Evolutionary conservation across 2,113 vertebrate genomes (phyloP).

Genomic region (Phaethon lepturus): DNA sequence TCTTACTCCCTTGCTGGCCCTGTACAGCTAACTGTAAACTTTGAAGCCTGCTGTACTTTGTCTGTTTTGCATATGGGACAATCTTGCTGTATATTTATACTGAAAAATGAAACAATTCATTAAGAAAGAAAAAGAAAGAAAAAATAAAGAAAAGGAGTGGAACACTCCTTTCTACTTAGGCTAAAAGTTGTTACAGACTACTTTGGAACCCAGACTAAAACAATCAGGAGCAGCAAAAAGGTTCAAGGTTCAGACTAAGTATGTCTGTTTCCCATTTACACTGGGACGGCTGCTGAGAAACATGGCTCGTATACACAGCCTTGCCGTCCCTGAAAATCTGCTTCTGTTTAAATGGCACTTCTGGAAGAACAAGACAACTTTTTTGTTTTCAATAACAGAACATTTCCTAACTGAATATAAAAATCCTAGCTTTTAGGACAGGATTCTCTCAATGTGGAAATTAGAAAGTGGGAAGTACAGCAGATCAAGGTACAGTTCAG

Average conservation of each 20-base stretch:
- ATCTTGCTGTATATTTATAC: slow-evolving; percentile 20
- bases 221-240: neutral
- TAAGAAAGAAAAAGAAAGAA: slow-evolving; percentile 31
- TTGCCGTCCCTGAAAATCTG: slow-evolving; percentile 16
- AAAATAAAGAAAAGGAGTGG: neutral
- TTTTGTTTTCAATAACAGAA: slow-evolving; percentile 18
- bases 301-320: neutral
- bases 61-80: neutral
- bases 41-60: neutral
- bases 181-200: neutral
- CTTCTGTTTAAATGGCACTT: slow-evolving; percentile 47
- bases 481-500: neutral
- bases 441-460: neutral
- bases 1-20: neutral
- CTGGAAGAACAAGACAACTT: neutral
- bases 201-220: neutral
- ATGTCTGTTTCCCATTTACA: slow-evolving; percentile 43
- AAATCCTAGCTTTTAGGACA: neutral
- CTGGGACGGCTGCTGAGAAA: neutral
- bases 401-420: neutral
- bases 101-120: slow-evolving; percentile 31
- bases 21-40: neutral
- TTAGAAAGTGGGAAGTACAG: neutral
- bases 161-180: neutral
- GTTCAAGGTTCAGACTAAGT: neutral